Evolutionary conservation across 2,888 invertebrate species (phyloP), one percentile per base, ranked within the genome.

Genomic region (Campoplex nolae): DNA sequence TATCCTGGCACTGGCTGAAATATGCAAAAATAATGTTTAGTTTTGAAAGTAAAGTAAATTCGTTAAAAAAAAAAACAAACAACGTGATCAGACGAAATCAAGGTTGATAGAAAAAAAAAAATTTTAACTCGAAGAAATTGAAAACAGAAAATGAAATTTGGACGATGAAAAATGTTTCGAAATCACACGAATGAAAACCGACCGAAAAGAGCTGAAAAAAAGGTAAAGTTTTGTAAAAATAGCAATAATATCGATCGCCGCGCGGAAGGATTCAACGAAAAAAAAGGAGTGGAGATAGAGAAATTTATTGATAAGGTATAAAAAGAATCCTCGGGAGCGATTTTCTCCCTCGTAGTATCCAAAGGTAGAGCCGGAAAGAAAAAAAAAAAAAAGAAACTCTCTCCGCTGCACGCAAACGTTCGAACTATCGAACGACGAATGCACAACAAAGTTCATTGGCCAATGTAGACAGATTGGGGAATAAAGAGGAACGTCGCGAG

Each of bases 401-500:
- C 4, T 48, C 35, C n/a, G 32, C 38, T 42, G 8, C 35, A 54
- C 18, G 71, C 42, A 68, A 78, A 67, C 32, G 65, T 74, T 78
- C 78, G 73, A 74, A 78, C 79, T 74, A 76, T 73, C 73, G 76
- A 78, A 32, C 62, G 62, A 16, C 32, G 62, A 32, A 32, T 32
- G 32, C 32, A 62, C 62, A 16, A 42, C 42, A 62, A 74, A 58
- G 83, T 83, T 83, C 83, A 83, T 58, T 71, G 80, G 81, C 81
- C 82, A 84, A 84, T 70, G 78, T 56, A 62, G 76, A 83, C 74
- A 68, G 73, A 86, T 83, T 74, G 79, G 77, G 58, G 77, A 54
- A 86, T 65, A 62, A 56, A 65, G 65, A 70, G 28, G 62, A 38
- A 51, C 16, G 75, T n/a, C 45, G 62, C 62, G 32, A 32, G 42